Conservation (phyloP, 2,888 invertebrate species). For the Lasioglossum oenotherae region DNA sequence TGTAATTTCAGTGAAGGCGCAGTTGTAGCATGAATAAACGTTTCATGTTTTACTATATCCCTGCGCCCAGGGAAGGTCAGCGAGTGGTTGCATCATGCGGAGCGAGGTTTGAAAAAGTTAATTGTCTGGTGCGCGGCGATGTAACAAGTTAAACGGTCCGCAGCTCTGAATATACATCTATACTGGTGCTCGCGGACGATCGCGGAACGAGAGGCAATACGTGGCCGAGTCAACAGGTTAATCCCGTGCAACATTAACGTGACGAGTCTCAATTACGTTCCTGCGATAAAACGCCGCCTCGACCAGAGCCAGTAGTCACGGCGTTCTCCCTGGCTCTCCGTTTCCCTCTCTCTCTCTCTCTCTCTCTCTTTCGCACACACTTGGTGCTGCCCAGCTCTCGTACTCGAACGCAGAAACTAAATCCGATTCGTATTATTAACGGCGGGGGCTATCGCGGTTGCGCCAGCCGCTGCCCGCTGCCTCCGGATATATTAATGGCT, state of each 20-base stretch:
- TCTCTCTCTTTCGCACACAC: neutral
- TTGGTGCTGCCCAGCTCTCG: neutral
- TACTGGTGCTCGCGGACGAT: slow-evolving; percentile 8
- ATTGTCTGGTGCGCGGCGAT: slow-evolving; percentile 19
- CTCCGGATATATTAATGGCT: slow-evolving; percentile 34
- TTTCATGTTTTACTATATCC: neutral
- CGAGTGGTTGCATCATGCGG: neutral
- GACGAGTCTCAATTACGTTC: slow-evolving; percentile 44
- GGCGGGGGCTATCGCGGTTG: slow-evolving; percentile 24
- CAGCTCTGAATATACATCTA: slow-evolving; percentile 1
- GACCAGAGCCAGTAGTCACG: slow-evolving; percentile 19
- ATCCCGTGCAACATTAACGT: slow-evolving; percentile 44
- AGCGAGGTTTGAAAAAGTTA: slow-evolving; percentile 17
- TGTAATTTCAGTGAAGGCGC: neutral
- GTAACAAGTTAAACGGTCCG: slow-evolving; percentile 15
- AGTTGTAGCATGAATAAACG: neutral
- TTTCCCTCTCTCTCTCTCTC: neutral
- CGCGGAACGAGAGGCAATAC: slow-evolving; percentile 23
- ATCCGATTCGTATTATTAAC: slow-evolving; percentile 50
- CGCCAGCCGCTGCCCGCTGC: slow-evolving; percentile 32
- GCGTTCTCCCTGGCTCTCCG: neutral
- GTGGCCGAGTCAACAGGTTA: slow-evolving; percentile 48
- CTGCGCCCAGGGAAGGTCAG: neutral
- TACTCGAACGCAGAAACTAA: slow-evolving; percentile 27
- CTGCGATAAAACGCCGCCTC: slow-evolving; percentile 39